Evolutionary conservation across 2,888 invertebrate genomes (phyloP).

Genomic region (Latrodectus hesperus): DNA sequence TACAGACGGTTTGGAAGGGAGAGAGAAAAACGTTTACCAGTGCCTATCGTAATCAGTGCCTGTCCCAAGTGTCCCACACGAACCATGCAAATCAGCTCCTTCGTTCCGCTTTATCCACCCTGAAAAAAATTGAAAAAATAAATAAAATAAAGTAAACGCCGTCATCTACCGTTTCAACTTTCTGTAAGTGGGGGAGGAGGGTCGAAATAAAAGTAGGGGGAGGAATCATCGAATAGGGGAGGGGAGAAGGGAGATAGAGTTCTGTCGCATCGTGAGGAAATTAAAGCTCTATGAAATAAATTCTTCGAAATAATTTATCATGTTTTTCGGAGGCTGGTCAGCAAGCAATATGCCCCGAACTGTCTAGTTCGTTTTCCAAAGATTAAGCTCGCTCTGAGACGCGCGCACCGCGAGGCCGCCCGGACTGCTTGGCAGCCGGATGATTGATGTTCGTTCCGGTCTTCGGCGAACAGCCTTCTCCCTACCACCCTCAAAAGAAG

Average conservation of each 20-base stretch:
- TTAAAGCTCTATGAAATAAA: constrained; percentile 70
- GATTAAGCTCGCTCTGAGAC: constrained; percentile 52
- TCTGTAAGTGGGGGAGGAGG: constrained; percentile 10
- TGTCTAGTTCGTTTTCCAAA: constrained; percentile 69
- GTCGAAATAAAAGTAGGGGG: background rate
- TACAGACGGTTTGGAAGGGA: constrained; percentile 29
- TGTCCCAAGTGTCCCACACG: constrained; percentile 37
- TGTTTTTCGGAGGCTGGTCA: constrained; percentile 67
- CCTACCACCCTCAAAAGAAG: constrained; percentile 35
- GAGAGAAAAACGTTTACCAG: constrained; percentile 49
- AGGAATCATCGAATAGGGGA: constrained; percentile 29
- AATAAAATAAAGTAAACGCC: constrained; percentile 25
- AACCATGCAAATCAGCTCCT: constrained; percentile 59
- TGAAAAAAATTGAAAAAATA: constrained; percentile 5
- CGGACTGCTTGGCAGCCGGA: constrained; percentile 66
- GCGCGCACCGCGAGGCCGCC: constrained; percentile 30
- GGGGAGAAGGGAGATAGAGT: constrained; percentile 30
- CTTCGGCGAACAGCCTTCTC: constrained; percentile 22
- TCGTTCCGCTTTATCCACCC: background rate
- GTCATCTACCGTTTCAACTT: constrained; percentile 38
- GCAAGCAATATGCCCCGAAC: constrained; percentile 68
- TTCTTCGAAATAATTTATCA: constrained; percentile 70
- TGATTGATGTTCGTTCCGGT: constrained; percentile 69
- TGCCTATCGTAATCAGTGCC: constrained; percentile 62
- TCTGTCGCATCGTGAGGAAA: constrained; percentile 68